These are phyloP conservation scores for Gobius niger DNA, from an alignment of 2,113 vertebrate species.

Conservation along the genomic window DNA sequence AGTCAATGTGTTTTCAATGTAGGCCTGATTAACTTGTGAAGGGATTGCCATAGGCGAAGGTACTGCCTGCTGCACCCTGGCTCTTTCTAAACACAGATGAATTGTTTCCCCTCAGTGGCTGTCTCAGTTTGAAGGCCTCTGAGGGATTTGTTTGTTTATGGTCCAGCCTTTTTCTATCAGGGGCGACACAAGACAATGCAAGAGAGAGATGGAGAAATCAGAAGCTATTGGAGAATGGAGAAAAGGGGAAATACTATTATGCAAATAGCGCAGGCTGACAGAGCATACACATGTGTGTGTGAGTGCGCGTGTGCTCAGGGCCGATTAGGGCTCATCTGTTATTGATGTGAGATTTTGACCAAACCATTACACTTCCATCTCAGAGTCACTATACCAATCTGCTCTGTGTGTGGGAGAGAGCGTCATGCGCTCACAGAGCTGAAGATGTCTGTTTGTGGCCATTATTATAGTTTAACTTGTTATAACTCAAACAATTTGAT, in stretches of 20 bases:
- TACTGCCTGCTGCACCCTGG: slow-evolving; percentile 42
- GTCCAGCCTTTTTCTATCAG: slow-evolving; percentile 67
- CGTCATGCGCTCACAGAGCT: neutral
- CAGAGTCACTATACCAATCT: slow-evolving; percentile 47
- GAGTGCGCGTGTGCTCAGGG: slow-evolving; percentile 36
- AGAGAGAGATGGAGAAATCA: slow-evolving; percentile 54
- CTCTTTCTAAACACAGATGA: slow-evolving; percentile 62
- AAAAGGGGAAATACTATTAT: slow-evolving; percentile 94
- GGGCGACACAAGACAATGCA: slow-evolving; percentile 58
- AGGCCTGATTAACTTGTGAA: slow-evolving; percentile 18
- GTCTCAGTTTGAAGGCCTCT: slow-evolving; percentile 63
- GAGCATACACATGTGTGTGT: slow-evolving; percentile 83
- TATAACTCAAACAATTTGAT: too few relatives aligned
- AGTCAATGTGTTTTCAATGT: neutral
- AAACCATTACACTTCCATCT: slow-evolving; percentile 86
- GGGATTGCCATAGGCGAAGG: slow-evolving; percentile 39
- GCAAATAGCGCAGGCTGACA: slow-evolving; percentile 92
- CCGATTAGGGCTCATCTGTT: slow-evolving; percentile 98
- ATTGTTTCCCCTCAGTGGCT: slow-evolving; percentile 62
- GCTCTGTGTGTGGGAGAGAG: slow-evolving; percentile 19
- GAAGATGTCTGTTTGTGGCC: neutral
- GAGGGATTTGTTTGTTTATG: slow-evolving; percentile 71
- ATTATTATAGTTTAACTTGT: neutral
- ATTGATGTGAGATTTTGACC: slow-evolving; percentile 95
- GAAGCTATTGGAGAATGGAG: slow-evolving; percentile 57